A percentile compares a stretch with the other conserved stretches of the same genome.
Conservation (phyloP, 2,888 invertebrate species). For the Panopea generosa region DNA sequence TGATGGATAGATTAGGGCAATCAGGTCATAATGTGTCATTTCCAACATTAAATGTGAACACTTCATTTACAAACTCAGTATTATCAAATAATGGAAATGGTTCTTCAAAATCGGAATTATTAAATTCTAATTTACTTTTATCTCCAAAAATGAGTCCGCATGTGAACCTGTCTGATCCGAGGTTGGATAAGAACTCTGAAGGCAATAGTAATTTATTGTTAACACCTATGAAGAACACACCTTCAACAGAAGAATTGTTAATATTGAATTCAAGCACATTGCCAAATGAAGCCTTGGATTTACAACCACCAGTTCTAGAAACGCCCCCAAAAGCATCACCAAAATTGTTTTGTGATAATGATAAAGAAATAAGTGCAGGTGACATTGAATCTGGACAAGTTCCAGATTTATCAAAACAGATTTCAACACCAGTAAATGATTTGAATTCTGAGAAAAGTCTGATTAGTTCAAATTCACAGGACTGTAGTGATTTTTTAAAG, state of each 20-base stretch:
- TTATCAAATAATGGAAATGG: neutral
- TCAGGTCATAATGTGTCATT: slow-evolving; percentile 64
- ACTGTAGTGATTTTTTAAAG: too few relatives aligned
- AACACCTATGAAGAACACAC: neutral
- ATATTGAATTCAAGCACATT: slow-evolving; percentile 11
- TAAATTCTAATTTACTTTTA: slow-evolving; percentile 4
- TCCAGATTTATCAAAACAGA: too few relatives aligned
- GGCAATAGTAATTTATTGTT: neutral
- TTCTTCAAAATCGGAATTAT: too few relatives aligned
- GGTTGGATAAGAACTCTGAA: neutral
- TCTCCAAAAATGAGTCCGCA: neutral
- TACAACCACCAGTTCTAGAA: slow-evolving; percentile 23
- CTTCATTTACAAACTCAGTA: slow-evolving; percentile 49
- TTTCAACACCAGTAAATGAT: too few relatives aligned
- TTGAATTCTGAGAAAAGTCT: too few relatives aligned
- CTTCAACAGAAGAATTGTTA: neutral
- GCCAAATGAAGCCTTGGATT: slow-evolving; percentile 12
- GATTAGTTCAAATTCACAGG: too few relatives aligned
- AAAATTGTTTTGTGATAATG: slow-evolving; percentile 9
- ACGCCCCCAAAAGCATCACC: slow-evolving; percentile 16
- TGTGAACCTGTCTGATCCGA: slow-evolving; percentile 17
- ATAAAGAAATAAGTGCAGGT: neutral
- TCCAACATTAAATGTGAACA: slow-evolving; percentile 68
- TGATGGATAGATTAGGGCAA: slow-evolving; percentile 67
- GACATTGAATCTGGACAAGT: neutral